phyloP scores from a whole-genome alignment of 2,888 invertebrate species.

The Nomada goodeniana region DNA sequence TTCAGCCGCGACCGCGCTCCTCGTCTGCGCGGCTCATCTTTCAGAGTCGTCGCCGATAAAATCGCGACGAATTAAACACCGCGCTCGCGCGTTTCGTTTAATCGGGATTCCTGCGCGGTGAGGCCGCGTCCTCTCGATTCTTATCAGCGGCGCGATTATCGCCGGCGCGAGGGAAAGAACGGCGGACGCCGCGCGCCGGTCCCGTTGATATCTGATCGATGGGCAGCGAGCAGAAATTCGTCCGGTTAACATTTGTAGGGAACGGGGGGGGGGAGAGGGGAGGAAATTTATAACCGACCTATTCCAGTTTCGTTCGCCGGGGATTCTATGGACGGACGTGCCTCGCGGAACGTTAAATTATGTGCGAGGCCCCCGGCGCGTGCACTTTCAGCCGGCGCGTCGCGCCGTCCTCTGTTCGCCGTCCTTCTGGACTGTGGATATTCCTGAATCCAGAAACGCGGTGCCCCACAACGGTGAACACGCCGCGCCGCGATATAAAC shows the following conservation, averaged over 20 bases:
- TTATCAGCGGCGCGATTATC: conserved; percentile 53
- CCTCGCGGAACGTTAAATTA: conserved; percentile 65
- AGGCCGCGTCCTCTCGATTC: conserved; percentile 29
- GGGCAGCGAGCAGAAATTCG: conserved; percentile 37
- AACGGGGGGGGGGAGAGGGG: not conserved
- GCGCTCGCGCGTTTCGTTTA: conserved; percentile 44
- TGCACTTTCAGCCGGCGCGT: conserved; percentile 50
- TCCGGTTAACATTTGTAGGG: conserved; percentile 25
- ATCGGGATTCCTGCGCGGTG: conserved; percentile 47
- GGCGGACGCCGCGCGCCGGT: conserved; percentile 35
- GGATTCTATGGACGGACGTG: conserved; percentile 57
- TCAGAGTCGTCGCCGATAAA: conserved; percentile 30
- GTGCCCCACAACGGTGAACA: conserved; percentile 39
- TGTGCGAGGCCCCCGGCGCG: conserved; percentile 47
- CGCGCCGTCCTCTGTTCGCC: not conserved
- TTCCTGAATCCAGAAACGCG: conserved; percentile 45
- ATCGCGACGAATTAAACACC: conserved; percentile 55
- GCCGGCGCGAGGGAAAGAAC: not conserved
- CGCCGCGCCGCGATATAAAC: conserved; percentile 32
- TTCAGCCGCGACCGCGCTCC: not conserved
- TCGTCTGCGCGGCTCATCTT: conserved; percentile 22
- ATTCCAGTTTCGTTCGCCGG: conserved; percentile 61
- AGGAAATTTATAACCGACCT: conserved; percentile 61
- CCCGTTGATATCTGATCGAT: conserved; percentile 62
- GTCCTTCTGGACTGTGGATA: not conserved